Evolutionary conservation across 1,140 invertebrate species (phyloP), one percentile per base, ranked within the genome.

Genomic region (Anastrepha ludens): DNA sequence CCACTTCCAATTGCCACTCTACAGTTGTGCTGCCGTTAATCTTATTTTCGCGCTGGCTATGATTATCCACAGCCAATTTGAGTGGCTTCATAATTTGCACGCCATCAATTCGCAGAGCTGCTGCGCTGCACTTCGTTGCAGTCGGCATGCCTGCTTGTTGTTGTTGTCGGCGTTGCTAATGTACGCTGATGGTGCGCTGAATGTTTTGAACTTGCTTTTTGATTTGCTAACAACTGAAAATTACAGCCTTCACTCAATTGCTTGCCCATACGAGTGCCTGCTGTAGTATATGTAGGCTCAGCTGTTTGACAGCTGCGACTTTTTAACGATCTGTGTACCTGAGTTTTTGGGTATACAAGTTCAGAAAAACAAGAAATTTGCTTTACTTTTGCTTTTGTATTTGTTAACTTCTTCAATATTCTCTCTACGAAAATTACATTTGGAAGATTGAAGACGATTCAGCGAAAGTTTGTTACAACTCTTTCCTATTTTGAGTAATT

Each of bases 11-110:
- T 62, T 15, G 15, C 60, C 17, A n/a, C 15, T 62, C 60, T 15
- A n/a, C 15, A 9, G 13, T 15, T 13, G 13, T 15, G 60, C 60
- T 62, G 60, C 17, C 60, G 60, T 62, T 62, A 62, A 62, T 62
- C 60, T 13, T 62, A n/a, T 62, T 62, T 62, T 62, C 7, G 17
- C 60, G 60, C 60, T n/a, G 60, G 17, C 60, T 62, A 62, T 62
- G 60, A 62, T 62, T 62, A 62, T 62, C 15, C 15, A 62, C 60
- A n/a, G 60, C 11, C 60, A n/a, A 62, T 62, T 55, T 62, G 60
- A 62, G 60, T 62, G 60, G 60, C 60, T 62, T 62, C 60, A 62
- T 62, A 62, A 62, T 62, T 62, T 62, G 60, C 60, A 62, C 60
- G 60, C 60, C 60, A 62, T 62, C 60, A 62, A 62, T 62, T 62